Percentiles rank a stretch among this genome's conserved stretches.
Conservation (phyloP, 2,797 vertebrate species). For the Apodemus agrarius region DNA sequence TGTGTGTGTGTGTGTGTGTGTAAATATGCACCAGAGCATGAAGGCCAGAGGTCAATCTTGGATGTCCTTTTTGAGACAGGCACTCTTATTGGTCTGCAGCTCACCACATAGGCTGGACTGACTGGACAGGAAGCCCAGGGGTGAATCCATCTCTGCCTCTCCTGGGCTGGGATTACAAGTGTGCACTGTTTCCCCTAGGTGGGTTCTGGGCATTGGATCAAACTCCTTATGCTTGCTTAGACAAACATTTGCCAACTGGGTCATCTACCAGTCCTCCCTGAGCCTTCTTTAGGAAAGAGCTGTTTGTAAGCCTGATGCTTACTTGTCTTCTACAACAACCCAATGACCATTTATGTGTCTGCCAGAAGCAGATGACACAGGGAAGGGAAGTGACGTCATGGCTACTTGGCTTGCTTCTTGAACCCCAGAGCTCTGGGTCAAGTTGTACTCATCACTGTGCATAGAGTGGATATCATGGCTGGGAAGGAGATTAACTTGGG, state of each 20-base stretch:
- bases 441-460: background rate
- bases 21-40: background rate
- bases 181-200: background rate
- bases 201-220: background rate
- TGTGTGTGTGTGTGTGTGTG: background rate
- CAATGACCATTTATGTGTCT: background rate
- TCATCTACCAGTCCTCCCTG: background rate
- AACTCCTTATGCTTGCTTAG: background rate
- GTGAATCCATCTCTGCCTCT: too few relatives aligned
- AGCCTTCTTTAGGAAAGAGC: background rate
- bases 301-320: background rate
- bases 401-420: background rate
- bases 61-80: background rate
- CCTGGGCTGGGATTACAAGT: background rate
- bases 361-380: background rate
- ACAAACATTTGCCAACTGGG: background rate
- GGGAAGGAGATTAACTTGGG: conserved; percentile 20
- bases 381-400: background rate
- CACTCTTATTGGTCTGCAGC: background rate
- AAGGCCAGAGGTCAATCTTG: background rate
- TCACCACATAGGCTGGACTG: background rate
- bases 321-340: background rate
- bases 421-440: background rate
- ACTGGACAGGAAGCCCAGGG: background rate
- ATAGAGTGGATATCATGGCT: background rate